Evolutionary conservation across 2,113 vertebrate species (phyloP).

Genomic region (Laticauda laticaudata): DNA sequence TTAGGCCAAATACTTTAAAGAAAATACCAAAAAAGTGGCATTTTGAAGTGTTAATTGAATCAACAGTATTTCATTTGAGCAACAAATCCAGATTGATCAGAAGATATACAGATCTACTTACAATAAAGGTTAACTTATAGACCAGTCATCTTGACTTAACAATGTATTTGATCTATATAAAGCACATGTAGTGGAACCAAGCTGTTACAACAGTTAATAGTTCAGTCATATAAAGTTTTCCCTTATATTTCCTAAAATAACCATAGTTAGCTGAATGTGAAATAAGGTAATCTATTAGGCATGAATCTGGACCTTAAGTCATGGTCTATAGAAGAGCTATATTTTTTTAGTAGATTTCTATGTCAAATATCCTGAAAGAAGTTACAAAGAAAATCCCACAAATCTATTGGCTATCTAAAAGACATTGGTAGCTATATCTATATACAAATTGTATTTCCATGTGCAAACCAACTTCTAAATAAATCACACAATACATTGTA

Average conservation of each 20-base stretch:
- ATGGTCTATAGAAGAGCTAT: neutral
- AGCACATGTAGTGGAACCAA: neutral
- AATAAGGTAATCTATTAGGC: neutral
- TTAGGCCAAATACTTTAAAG: neutral
- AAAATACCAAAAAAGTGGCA: neutral
- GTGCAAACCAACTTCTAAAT: slow-evolving; percentile 12
- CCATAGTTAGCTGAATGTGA: neutral
- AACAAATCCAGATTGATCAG: neutral
- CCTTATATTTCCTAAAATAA: neutral
- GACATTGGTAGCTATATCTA: slow-evolving; percentile 38
- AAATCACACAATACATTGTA: slow-evolving; percentile 36
- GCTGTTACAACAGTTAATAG: neutral
- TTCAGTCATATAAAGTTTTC: neutral
- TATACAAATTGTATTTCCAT: neutral
- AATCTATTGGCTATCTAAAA: neutral
- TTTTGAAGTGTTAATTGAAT: neutral
- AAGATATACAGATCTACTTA: neutral
- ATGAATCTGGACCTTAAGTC: neutral
- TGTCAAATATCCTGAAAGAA: slow-evolving; percentile 18
- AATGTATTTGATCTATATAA: neutral
- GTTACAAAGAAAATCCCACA: neutral
- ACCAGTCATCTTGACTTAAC: neutral
- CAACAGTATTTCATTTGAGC: neutral
- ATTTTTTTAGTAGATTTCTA: slow-evolving; percentile 25
- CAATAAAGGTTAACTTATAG: neutral